A percentile compares a stretch with the other conserved stretches of the same genome.
phyloP scores from a whole-genome alignment of 2,888 invertebrate species.

The Campoletis raptor region DNA sequence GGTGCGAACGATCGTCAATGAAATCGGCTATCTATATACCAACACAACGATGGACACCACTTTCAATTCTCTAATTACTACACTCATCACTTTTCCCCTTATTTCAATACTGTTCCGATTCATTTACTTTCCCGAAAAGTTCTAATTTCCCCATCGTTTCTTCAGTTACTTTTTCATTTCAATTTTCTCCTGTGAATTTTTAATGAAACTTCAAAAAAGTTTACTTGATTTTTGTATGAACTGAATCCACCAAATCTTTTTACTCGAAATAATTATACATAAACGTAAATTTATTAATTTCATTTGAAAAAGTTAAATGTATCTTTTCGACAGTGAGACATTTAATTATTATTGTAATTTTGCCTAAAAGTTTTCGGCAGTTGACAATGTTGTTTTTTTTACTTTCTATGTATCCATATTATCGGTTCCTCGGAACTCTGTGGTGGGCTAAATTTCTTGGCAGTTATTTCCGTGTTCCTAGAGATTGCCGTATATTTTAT shows the following conservation, averaged over 20 bases:
- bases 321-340: neutral
- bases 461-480: conserved; percentile 40
- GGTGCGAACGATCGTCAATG: conserved; percentile 8
- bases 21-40: conserved; percentile 1
- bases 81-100: neutral
- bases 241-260: too few relatives aligned
- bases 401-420: neutral
- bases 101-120: neutral
- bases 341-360: neutral
- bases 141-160: neutral
- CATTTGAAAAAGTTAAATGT: neutral
- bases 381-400: neutral
- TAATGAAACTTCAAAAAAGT: too few relatives aligned
- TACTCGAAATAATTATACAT: neutral
- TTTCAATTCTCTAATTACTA: conserved; percentile 1
- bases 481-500: conserved; percentile 38
- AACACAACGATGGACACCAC: neutral
- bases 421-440: conserved; percentile 7
- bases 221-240: too few relatives aligned
- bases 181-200: too few relatives aligned
- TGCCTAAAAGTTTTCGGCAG: neutral
- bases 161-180: too few relatives aligned
- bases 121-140: neutral
- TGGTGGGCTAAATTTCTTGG: conserved; percentile 58
- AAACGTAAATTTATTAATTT: neutral